phyloP scores from a whole-genome alignment of 2,797 vertebrate species.

The Oryzias sinensis region DNA sequence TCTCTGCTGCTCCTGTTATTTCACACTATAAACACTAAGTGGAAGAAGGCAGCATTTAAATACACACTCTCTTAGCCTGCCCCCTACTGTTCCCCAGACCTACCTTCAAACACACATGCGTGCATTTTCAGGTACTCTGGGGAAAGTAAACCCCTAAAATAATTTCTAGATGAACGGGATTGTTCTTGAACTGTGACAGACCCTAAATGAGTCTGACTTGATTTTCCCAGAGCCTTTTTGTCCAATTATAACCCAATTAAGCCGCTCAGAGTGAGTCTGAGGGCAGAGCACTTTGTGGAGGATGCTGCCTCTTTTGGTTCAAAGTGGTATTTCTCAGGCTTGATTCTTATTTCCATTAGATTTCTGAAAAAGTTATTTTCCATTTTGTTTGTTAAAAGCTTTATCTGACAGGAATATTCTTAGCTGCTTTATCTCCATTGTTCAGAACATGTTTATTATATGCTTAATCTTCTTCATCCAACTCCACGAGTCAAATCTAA shows the following conservation, averaged over 20 bases:
- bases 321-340: conserved; percentile 37
- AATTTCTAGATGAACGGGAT: conserved; percentile 16
- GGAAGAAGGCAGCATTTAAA: conserved; percentile 76
- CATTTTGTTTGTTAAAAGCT: no score
- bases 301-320: conserved; percentile 75
- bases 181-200: background rate
- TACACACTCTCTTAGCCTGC: conserved; percentile 84
- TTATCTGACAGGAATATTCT: no score
- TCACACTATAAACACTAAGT: conserved; percentile 63
- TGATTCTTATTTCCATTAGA: conserved; percentile 53
- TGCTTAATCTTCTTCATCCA: no score
- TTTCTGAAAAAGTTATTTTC: conserved; percentile 12
- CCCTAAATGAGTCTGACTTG: conserved; percentile 23
- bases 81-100: conserved; percentile 81
- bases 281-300: conserved; percentile 79
- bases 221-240: conserved; percentile 38
- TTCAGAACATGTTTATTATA: no score
- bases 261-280: conserved; percentile 40
- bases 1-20: conserved; percentile 45
- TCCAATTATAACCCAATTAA: conserved; percentile 52
- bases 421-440: no score
- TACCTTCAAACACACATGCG: conserved; percentile 68
- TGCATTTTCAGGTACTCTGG: conserved; percentile 55
- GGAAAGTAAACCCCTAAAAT: conserved; percentile 40
- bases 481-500: no score